Evolutionary conservation across 2,113 vertebrate genomes (phyloP).

Genomic region (Leptobrachium leishanense): DNA sequence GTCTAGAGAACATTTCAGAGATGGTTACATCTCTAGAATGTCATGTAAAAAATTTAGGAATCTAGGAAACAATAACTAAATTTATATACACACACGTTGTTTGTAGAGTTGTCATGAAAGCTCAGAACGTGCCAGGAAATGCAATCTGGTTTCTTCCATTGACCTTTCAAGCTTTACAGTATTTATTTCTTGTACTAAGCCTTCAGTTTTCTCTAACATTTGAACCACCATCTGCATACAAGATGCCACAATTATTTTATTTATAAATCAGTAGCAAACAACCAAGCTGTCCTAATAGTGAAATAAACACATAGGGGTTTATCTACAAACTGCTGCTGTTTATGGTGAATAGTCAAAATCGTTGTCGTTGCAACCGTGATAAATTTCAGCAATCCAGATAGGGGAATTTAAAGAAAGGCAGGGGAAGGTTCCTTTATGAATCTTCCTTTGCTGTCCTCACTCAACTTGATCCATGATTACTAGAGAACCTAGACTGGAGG

Average conservation of each 20-base stretch:
- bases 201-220: not conserved
- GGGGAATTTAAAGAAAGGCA: no score
- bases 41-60: not conserved
- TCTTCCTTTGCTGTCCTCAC: no score
- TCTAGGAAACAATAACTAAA: not conserved
- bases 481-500: no score
- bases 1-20: not conserved
- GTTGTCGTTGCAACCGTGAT: no score
- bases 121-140: not conserved
- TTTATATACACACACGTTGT: not conserved
- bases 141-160: not conserved
- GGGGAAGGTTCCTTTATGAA: no score
- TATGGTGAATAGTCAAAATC: no score
- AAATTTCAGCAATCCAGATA: no score
- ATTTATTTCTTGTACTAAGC: not conserved
- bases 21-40: not conserved
- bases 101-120: not conserved
- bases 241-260: not conserved
- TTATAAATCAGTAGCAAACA: not conserved
- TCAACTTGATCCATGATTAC: no score
- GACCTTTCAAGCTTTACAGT: not conserved
- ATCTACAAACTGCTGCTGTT: no score
- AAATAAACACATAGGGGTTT: no score
- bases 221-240: slow-evolving; percentile 1
- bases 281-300: no score